These are phyloP conservation scores for Acanthococcus lagerstroemiae DNA, from an alignment of 2,888 invertebrate genomes.

Conservation along the genomic window DNA sequence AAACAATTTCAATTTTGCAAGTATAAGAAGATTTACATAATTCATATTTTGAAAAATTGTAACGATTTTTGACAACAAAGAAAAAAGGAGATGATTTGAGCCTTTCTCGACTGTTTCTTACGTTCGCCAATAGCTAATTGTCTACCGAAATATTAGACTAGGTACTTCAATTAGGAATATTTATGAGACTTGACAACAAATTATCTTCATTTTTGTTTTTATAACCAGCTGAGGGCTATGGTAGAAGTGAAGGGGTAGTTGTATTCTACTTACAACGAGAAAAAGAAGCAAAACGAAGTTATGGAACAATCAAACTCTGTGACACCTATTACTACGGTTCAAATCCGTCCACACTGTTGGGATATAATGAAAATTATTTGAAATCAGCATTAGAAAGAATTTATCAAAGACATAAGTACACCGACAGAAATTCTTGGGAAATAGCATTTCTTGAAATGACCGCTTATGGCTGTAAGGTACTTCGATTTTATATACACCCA, in stretches of 20 bases:
- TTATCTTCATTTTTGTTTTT: too few species aligned
- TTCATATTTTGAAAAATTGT: too few species aligned
- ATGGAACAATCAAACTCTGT: slow-evolving; percentile 40
- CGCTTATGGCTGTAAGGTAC: slow-evolving; percentile 27
- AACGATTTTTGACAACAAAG: too few species aligned
- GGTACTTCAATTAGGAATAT: too few species aligned
- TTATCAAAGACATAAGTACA: slow-evolving; percentile 25
- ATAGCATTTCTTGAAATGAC: slow-evolving; percentile 35
- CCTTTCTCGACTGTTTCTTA: too few species aligned
- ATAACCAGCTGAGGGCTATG: slow-evolving; percentile 43
- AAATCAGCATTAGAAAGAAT: slow-evolving; percentile 29
- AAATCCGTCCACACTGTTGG: background rate
- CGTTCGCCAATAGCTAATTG: too few species aligned
- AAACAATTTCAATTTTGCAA: too few species aligned
- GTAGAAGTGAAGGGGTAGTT: slow-evolving; percentile 43
- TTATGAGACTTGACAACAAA: too few species aligned
- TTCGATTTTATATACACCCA: too few species aligned
- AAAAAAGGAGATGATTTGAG: too few species aligned
- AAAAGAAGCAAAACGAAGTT: slow-evolving; percentile 42
- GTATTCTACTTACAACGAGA: slow-evolving; percentile 42
- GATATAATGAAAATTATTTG: slow-evolving; percentile 4
- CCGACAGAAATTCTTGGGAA: slow-evolving; percentile 31
- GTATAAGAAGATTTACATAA: too few species aligned
- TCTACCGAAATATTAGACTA: too few species aligned
- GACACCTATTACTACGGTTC: background rate